phyloP scores from a whole-genome alignment of 2,113 vertebrate genomes.

The Galbula dea region DNA sequence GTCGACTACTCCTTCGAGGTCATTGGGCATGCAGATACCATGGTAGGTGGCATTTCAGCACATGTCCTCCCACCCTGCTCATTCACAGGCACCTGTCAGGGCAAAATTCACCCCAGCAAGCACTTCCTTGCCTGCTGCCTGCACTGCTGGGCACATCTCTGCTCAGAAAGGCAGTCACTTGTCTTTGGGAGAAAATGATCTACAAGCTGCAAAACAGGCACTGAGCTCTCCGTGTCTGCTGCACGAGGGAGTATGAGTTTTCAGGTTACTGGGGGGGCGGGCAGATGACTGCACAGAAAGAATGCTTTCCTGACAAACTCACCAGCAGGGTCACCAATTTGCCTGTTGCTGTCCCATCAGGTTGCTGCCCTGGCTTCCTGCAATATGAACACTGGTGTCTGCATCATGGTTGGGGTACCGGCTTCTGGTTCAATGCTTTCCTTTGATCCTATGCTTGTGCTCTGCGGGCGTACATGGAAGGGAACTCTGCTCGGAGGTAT shows the following conservation, averaged over 20 bases:
- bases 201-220: neutral
- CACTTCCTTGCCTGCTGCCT: neutral
- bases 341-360: neutral
- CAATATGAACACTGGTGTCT: conserved; percentile 18
- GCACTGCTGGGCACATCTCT: neutral
- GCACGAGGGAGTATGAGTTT: neutral
- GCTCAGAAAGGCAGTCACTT: neutral
- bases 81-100: neutral
- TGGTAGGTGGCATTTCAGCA: conserved; percentile 67
- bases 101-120: neutral
- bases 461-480: conserved; percentile 48
- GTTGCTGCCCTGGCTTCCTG: conserved; percentile 49
- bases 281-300: neutral
- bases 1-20: neutral
- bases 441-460: conserved; percentile 19
- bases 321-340: neutral
- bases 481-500: conserved; percentile 29
- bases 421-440: neutral
- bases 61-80: neutral
- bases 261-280: neutral
- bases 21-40: conserved; percentile 47
- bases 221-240: neutral
- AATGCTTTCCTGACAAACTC: neutral
- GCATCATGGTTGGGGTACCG: neutral
- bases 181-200: neutral